These are phyloP conservation scores for Heliconius hewitsoni DNA, from an alignment of 1,140 invertebrate genomes.

Conservation along the genomic window DNA sequence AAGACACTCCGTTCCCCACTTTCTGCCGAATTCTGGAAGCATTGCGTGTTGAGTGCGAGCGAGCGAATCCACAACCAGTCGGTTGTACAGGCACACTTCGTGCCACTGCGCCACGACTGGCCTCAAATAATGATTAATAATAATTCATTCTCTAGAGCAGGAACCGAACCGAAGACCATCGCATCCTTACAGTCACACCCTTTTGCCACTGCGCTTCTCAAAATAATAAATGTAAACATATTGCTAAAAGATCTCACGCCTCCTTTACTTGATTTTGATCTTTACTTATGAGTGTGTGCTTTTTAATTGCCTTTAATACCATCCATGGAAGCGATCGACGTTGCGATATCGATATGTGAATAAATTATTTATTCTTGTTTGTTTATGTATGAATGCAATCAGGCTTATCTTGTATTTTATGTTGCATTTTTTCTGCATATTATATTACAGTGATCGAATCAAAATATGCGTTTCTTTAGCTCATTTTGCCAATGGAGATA, in stretches of 20 bases:
- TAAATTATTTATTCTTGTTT: slow-evolving; percentile 52
- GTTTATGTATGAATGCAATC: slow-evolving; percentile 40
- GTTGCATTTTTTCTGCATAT: not conserved
- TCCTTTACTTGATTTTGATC: slow-evolving; percentile 53
- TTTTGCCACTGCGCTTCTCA: not conserved
- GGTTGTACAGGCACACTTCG: too few species aligned
- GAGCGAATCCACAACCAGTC: too few species aligned
- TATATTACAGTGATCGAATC: not conserved
- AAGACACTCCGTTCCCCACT: too few species aligned
- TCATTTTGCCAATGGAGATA: too few species aligned
- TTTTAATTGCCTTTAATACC: slow-evolving; percentile 66
- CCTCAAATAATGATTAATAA: too few species aligned
- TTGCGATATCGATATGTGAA: slow-evolving; percentile 48
- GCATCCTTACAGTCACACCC: too few species aligned
- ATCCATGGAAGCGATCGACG: slow-evolving; percentile 47
- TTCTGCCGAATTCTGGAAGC: too few species aligned
- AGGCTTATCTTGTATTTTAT: slow-evolving; percentile 15
- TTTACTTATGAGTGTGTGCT: slow-evolving; percentile 61
- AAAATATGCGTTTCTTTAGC: not conserved
- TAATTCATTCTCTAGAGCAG: too few species aligned
- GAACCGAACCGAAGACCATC: too few species aligned
- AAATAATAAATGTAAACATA: slow-evolving; percentile 5
- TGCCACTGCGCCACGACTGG: too few species aligned
- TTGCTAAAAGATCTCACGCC: slow-evolving; percentile 53
- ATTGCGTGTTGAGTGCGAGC: too few species aligned